Evolutionary conservation across 2,797 vertebrate genomes (phyloP), one percentile per base, ranked within the genome.

Genomic region (Pangasius sanitwongsei): DNA sequence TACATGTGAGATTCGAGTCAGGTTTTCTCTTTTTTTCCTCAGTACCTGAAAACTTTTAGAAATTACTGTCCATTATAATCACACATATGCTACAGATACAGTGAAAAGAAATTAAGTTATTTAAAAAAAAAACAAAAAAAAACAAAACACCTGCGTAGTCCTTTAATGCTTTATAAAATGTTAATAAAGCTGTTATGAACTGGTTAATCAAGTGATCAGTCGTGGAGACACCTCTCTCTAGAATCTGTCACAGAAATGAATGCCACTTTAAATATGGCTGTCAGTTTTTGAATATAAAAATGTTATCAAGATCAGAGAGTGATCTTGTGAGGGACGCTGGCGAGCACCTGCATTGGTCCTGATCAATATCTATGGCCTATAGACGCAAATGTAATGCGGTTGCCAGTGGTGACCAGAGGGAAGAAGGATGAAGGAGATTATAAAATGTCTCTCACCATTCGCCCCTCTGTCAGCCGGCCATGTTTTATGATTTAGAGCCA

Each of bases 231-330:
- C 1, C 41, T 65, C 23, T 65, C 41, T n/a, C 31, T 59, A 37
- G n/a, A 80, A 80, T n/a, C 72, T 20, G 25, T 59, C 57, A 41
- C 12, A n/a, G 77, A 86, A 84, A 85, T 69, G n/a, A 80, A 80
- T 86, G 83, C 85, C 65, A 85, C 69, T 28, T 89, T 53, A 87
- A 82, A 87, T 90, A 91, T 89, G 88, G 84, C 89, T 89, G 87
- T 89, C 84, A 61, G 75, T 77, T 65, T 11, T 55, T 1, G 55
- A 25, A 81, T 88, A 86, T 91, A 91, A 87, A 89, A 81, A 81
- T 48, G 69, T 77, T 84, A 88, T 77, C 59, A 78, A 87, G 89
- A 89, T 78, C 86, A 89, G 57, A 77, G 44, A 86, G 78, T 37
- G 91, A 37, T n/a, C 50, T 72, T 12, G 13, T 11, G 34, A 82